These are phyloP conservation scores for Drosophila merina DNA, from an alignment of 2,888 invertebrate genomes.

Conservation along the genomic window DNA sequence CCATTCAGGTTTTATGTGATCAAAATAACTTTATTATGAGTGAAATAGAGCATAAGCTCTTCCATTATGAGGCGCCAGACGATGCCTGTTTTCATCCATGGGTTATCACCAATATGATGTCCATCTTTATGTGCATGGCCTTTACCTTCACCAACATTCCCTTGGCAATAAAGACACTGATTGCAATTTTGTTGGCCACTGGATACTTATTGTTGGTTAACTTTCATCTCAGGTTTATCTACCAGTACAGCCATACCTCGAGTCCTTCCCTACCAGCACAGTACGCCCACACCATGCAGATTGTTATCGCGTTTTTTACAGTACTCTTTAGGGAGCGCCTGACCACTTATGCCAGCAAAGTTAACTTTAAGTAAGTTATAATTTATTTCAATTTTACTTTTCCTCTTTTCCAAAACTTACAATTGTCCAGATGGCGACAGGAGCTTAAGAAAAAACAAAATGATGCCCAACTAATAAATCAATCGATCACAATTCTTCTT, in stretches of 20 bases:
- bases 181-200: slow-evolving; percentile 85
- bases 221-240: slow-evolving; percentile 85
- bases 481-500: slow-evolving; percentile 93
- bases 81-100: slow-evolving; percentile 75
- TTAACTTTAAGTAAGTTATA: slow-evolving; percentile 89
- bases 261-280: slow-evolving; percentile 88
- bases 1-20: neutral
- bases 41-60: slow-evolving; percentile 51
- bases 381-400: slow-evolving; percentile 15
- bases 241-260: slow-evolving; percentile 88
- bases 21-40: slow-evolving; percentile 36
- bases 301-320: slow-evolving; percentile 89
- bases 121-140: slow-evolving; percentile 86
- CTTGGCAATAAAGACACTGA: slow-evolving; percentile 89
- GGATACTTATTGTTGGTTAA: slow-evolving; percentile 89
- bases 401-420: too few species aligned
- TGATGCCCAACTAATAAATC: slow-evolving; percentile 92
- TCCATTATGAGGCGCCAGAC: slow-evolving; percentile 39
- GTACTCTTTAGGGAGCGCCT: slow-evolving; percentile 94
- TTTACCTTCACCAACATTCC: slow-evolving; percentile 94
- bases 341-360: slow-evolving; percentile 93
- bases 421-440: slow-evolving; percentile 85
- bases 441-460: slow-evolving; percentile 92
- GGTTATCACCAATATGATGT: slow-evolving; percentile 64
- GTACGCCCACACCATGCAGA: slow-evolving; percentile 89